A percentile compares a stretch with the other conserved stretches of the same genome.
Conservation (phyloP, 1,140 invertebrate species). For the Sipha flava region DNA sequence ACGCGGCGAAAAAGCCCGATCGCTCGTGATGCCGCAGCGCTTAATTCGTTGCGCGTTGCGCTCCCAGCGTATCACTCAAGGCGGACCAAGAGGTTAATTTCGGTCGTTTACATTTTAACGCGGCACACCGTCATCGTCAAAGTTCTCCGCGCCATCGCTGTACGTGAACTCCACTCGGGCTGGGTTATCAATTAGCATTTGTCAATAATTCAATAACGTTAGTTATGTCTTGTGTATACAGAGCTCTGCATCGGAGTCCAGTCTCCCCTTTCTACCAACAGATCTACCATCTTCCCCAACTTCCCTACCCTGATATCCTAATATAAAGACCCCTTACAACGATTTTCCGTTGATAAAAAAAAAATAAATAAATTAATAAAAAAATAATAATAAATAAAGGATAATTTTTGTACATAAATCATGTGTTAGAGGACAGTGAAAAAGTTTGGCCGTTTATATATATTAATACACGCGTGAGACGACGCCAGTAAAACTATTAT, state of each 20-base stretch:
- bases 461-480: background rate
- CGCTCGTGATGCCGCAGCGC: background rate
- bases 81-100: conserved; percentile 10
- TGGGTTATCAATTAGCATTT: conserved; percentile 1
- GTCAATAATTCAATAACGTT: background rate
- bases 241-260: too few species aligned
- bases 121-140: background rate
- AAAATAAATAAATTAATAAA: background rate
- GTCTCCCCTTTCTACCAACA: too few species aligned
- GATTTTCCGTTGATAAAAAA: background rate
- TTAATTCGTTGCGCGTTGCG: background rate
- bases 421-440: background rate
- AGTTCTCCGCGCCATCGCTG: background rate
- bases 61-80: background rate
- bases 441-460: conserved; percentile 4
- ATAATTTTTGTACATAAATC: background rate
- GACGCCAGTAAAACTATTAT: background rate
- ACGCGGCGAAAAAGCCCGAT: background rate
- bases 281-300: too few species aligned
- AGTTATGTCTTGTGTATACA: background rate
- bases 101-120: background rate
- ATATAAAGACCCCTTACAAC: too few species aligned
- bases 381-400: background rate
- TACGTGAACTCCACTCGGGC: too few species aligned
- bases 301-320: too few species aligned